Percentiles rank a stretch among this genome's conserved stretches.
Conservation (phyloP, 2,888 invertebrate species). For the Sipunculus nudus region DNA sequence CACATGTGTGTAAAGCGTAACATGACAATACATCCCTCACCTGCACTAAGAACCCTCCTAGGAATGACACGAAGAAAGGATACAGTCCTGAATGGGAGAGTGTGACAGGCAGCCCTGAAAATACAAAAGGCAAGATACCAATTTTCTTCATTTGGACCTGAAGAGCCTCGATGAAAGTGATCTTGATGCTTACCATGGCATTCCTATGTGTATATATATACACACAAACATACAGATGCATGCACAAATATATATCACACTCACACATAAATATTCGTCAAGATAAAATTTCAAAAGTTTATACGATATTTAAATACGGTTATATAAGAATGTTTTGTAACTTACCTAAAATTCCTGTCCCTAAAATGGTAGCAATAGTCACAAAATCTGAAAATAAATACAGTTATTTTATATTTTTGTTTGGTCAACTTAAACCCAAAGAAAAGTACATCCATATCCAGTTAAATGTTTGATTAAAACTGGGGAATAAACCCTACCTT, state of each 20-base stretch:
- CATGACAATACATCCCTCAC: no score
- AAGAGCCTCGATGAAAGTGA: no score
- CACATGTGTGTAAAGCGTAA: no score
- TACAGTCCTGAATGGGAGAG: conserved; percentile 56
- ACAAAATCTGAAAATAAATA: conserved; percentile 57
- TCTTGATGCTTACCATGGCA: no score
- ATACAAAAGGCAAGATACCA: no score
- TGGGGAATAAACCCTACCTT: no score
- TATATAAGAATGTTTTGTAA: not conserved
- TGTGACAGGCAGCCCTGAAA: conserved; percentile 63
- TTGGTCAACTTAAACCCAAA: no score
- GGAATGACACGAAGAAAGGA: conserved; percentile 60
- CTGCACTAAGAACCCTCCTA: conserved; percentile 56
- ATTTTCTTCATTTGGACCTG: no score
- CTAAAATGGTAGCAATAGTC: conserved; percentile 63
- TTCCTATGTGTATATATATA: no score
- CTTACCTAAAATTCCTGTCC: conserved; percentile 63
- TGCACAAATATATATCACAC: conserved; percentile 1
- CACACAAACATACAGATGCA: no score
- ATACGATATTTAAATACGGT: not conserved
- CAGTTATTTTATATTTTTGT: not conserved
- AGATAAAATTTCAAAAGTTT: not conserved
- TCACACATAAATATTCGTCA: not conserved
- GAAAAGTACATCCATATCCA: no score
- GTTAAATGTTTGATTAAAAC: no score